Evolutionary conservation across 2,113 vertebrate species (phyloP).

Genomic region (Pagrus major): DNA sequence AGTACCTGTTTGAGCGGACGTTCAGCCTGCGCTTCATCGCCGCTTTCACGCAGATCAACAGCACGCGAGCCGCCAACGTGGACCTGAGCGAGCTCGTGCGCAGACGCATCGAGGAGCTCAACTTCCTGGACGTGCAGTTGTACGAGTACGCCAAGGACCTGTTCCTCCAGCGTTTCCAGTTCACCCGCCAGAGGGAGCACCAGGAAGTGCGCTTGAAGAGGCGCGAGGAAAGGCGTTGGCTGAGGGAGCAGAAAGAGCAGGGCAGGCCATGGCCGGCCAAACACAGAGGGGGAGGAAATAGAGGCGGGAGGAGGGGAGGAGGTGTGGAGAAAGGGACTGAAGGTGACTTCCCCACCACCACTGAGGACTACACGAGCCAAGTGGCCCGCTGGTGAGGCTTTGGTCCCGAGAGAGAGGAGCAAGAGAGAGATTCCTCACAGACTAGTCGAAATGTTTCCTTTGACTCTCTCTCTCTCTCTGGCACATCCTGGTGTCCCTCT

Average conservation of each 20-base stretch:
- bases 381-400: slow-evolving; percentile 93
- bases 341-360: slow-evolving; percentile 80
- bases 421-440: slow-evolving; percentile 47
- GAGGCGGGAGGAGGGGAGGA: slow-evolving; percentile 62
- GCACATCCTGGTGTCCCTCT: slow-evolving; percentile 43
- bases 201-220: slow-evolving; percentile 90
- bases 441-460: slow-evolving; percentile 34
- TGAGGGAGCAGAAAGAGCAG: slow-evolving; percentile 86
- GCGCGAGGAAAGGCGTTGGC: slow-evolving; percentile 88
- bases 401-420: slow-evolving; percentile 28
- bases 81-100: slow-evolving; percentile 90
- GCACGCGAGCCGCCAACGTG: slow-evolving; percentile 95
- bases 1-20: slow-evolving; percentile 98
- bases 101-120: slow-evolving; percentile 91
- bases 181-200: slow-evolving; percentile 91
- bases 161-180: slow-evolving; percentile 96
- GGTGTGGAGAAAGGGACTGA: slow-evolving; percentile 64
- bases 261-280: slow-evolving; percentile 81
- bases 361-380: slow-evolving; percentile 97
- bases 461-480: slow-evolving; percentile 56
- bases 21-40: slow-evolving; percentile 97
- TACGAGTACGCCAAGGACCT: slow-evolving; percentile 96
- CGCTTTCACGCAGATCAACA: slow-evolving; percentile 97
- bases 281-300: slow-evolving; percentile 57
- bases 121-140: slow-evolving; percentile 94